Base-by-base conservation (phyloP, 2,888 invertebrate genomes). In the Drosophila meridionalis region DNA sequence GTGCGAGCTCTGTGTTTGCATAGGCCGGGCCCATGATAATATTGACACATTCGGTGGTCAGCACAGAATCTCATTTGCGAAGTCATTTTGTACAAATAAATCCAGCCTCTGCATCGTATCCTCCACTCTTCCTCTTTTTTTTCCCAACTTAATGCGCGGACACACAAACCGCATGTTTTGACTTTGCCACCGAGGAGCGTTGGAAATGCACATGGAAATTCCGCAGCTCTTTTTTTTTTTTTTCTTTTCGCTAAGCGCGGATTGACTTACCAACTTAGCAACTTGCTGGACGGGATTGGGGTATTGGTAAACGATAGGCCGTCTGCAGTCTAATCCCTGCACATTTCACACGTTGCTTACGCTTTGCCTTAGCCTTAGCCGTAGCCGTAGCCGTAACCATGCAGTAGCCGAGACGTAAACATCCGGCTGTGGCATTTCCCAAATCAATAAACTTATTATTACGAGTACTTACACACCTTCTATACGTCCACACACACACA, bases 61-160 rank as follows among this genome's bases (percentile, higher is more conserved):
- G 73, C 69, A 60, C 71, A 67, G 81, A 91, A 91, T 92, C 91
- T 88, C 89, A 92, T 92, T 92, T 92, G 90, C 84, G 83, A 91
- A 92, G 92, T 92, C 91, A 91, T 91, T 90, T 91, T 88, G 89
- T 82, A 78, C 80, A 90, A 90, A 91, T 85, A 90, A 91, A 91
- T 85, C 81, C 89, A 87, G 87, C 83, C 86, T 79, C 83, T 74
- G 74, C 50, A 48, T 12, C 36, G 59, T 52, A 62, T 45, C 45
- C 9, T 9, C 26, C 5, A 1, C 42, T 32, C 50, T 52, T 34
- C 50, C 50, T n/a, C 9, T 3, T 73, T 69, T 78, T 72, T 73
- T 75, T 82, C 77, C 79, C 75, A 73, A 68, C 66, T 71, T 73
- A 79, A 79, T 77, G 69, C 76, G 69, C 73, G 69, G 68, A 71